These are phyloP conservation scores for Pardosa pseudoannulata DNA, from an alignment of 2,888 invertebrate species.

Conservation along the genomic window DNA sequence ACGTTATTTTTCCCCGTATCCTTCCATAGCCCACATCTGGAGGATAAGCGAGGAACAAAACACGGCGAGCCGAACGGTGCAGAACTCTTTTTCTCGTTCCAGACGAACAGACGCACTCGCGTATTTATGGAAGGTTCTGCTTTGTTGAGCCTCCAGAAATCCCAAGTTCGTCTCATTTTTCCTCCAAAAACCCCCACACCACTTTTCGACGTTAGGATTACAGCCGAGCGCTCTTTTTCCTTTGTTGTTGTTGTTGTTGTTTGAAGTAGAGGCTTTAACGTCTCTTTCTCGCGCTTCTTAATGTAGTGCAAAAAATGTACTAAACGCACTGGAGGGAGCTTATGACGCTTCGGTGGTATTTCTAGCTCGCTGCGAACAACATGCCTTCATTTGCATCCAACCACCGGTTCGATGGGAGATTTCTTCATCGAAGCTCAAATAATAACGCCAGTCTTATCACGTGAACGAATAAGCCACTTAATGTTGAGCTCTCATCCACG, in stretches of 20 bases:
- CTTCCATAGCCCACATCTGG: conserved; percentile 17
- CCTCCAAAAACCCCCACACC: conserved; percentile 20
- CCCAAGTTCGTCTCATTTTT: conserved; percentile 25
- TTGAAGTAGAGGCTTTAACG: not conserved
- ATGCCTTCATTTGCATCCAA: no score
- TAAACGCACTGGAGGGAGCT: not conserved
- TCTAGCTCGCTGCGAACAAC: no score
- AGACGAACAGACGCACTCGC: conserved; percentile 16
- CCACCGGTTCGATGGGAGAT: no score
- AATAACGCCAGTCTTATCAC: no score
- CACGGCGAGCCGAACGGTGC: conserved; percentile 36
- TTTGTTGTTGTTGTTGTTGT: not conserved
- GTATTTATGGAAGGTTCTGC: conserved; percentile 36
- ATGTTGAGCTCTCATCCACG: no score
- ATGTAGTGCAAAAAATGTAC: not conserved
- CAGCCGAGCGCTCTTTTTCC: conserved; percentile 18
- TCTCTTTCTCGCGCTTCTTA: not conserved
- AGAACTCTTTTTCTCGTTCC: conserved; percentile 49
- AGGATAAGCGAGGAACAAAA: conserved; percentile 41
- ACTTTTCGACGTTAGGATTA: conserved; percentile 10
- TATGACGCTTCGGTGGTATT: no score
- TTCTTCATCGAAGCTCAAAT: no score
- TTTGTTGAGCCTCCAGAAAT: conserved; percentile 35
- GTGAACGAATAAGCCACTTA: no score
- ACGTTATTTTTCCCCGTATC: conserved; percentile 6